Base-by-base conservation (phyloP, 1,140 invertebrate species). In the Drosophila nigrodunni region DNA sequence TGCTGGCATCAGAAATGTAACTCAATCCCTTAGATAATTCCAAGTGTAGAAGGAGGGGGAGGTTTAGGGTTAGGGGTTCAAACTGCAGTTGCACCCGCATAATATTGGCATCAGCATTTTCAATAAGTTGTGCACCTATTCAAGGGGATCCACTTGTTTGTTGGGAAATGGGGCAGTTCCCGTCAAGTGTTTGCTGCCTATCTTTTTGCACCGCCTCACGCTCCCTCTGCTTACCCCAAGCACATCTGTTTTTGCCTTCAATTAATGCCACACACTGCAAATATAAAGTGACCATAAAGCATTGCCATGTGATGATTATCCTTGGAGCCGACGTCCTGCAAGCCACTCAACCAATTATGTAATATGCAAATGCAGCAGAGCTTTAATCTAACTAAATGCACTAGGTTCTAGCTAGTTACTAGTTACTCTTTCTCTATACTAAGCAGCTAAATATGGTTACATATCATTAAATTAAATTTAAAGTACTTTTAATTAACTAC, bases 351-450 rank as follows among this genome's bases (percentile, higher is more conserved):
- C 52, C 76, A 78, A 90, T 90, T 86, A 90, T 90, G 87, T 90
- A 90, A 90, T 90, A 90, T 90, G 87, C 87, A 90, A 90, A 90
- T 90, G 39, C 57, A 34, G 57, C 54, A 30, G 57, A 43, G 39
- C 39, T 59, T 59, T 57, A 57, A 57, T 57, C 50, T 30, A 13
- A 54, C 50, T 52, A 9, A 15, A 35, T 2, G 1, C 7, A 4
- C 34, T 7, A 50, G 50, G 13, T 37, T 1, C 15, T 35, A 6
- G 3, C n/a, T 37, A 54, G 7, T n/a, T 34, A 7, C 49, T 37
- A 15, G 50, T 9, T 54, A 37, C 50, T 13, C 50, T 54, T 3
- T 35, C 30, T 3, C 15, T 30, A 30, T 30, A 5, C 3, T 30
- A 30, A 30, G 3, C 6, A 25, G 25, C 0, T 25, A 25, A 25